Percentiles rank a stretch among this genome's conserved stretches.
Conservation (phyloP, 2,113 vertebrate genomes). For the Otocyon megalotis region DNA sequence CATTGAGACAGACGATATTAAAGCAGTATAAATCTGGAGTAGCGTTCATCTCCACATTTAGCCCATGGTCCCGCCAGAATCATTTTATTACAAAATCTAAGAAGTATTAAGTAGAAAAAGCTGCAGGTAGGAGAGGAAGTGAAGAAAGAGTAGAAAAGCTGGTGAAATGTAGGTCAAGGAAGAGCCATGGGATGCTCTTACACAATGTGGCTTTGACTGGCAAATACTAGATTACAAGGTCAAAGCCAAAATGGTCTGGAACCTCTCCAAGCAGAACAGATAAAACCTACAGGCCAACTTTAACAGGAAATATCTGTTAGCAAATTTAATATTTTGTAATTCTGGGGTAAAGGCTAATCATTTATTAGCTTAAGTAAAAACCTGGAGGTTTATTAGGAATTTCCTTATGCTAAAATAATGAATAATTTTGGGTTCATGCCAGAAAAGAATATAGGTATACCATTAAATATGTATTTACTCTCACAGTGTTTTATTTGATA, state of each 20-base stretch:
- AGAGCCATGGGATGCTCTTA: neutral
- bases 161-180: conserved; percentile 35
- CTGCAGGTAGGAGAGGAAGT: too few relatives aligned
- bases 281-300: conserved; percentile 21
- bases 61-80: neutral
- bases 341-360: neutral
- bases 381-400: neutral
- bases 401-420: conserved; percentile 52
- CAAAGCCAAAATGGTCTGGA: conserved; percentile 38
- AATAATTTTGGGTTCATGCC: neutral
- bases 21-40: neutral
- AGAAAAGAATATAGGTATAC: conserved; percentile 5
- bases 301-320: neutral
- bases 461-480: conserved; percentile 21
- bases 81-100: neutral
- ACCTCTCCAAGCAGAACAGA: conserved; percentile 37
- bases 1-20: neutral
- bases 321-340: conserved; percentile 22
- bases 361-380: conserved; percentile 48
- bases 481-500: conserved; percentile 25
- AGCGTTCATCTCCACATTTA: neutral
- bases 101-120: neutral
- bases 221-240: conserved; percentile 44
- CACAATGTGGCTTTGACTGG: conserved; percentile 52
- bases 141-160: neutral